These are phyloP conservation scores for Sclerurus mexicanus DNA, from an alignment of 2,113 vertebrate genomes.

Conservation along the genomic window DNA sequence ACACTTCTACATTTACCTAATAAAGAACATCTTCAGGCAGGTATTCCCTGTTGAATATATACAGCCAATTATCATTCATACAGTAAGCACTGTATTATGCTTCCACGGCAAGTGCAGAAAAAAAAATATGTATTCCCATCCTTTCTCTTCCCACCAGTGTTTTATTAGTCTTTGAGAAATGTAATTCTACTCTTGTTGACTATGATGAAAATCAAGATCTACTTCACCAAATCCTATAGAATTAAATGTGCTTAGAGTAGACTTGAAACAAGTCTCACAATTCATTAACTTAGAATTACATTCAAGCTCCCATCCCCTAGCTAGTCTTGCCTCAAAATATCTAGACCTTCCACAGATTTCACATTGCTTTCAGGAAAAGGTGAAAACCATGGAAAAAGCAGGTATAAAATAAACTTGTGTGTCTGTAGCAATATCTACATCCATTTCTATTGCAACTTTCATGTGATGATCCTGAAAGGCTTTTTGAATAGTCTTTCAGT, in stretches of 20 bases:
- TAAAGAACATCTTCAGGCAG: neutral
- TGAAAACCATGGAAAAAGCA: neutral
- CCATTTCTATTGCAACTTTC: neutral
- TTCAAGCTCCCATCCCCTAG: neutral
- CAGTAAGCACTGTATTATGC: neutral
- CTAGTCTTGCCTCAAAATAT: neutral
- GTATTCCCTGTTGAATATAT: neutral
- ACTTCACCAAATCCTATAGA: neutral
- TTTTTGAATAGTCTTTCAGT: neutral
- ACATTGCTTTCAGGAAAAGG: neutral
- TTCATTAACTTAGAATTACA: constrained; percentile 10
- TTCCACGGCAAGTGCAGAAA: neutral
- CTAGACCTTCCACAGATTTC: neutral
- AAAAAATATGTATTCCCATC: neutral
- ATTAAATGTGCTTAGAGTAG: neutral
- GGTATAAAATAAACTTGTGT: neutral
- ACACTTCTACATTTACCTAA: neutral
- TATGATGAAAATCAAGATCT: neutral
- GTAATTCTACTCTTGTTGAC: neutral
- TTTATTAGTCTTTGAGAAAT: neutral
- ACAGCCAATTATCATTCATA: neutral
- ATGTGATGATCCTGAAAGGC: neutral
- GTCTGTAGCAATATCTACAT: neutral
- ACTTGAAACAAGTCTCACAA: neutral
- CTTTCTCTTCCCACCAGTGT: neutral